phyloP scores from a whole-genome alignment of 92 coral and sea anemone species.

The Palythoa heliodiscus region DNA sequence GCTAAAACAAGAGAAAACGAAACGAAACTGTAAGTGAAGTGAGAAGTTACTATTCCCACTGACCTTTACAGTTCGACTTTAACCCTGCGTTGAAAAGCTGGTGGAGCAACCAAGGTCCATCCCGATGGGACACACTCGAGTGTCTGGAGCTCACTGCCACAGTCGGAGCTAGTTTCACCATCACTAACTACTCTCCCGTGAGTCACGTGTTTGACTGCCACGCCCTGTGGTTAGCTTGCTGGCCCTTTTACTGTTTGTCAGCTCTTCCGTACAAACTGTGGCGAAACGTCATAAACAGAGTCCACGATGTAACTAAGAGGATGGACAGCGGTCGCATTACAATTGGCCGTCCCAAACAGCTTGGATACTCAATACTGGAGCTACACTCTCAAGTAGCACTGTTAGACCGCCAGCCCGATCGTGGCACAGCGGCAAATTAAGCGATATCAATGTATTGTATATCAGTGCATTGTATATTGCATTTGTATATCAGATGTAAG shows the following conservation, averaged over 20 bases:
- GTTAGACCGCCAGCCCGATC: constrained; percentile 45
- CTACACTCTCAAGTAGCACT: constrained; percentile 37
- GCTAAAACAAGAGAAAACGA: too few relatives aligned
- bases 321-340: constrained; percentile 56
- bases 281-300: constrained; percentile 66
- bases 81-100: constrained; percentile 83
- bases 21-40: too few relatives aligned
- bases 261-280: constrained; percentile 90
- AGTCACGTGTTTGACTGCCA: constrained; percentile 90
- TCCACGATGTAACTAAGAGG: constrained; percentile 61
- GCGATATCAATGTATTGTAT: neutral
- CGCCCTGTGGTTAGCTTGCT: constrained; percentile 86
- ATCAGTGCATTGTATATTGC: too few relatives aligned
- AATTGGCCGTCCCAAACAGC: constrained; percentile 50
- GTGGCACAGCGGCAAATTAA: neutral
- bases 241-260: constrained; percentile 79
- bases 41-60: too few relatives aligned
- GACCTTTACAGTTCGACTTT: constrained; percentile 68
- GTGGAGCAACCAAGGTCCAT: constrained; percentile 91
- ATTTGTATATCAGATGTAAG: too few relatives aligned
- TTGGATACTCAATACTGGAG: constrained; percentile 48
- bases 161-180: constrained; percentile 75
- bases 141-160: constrained; percentile 80
- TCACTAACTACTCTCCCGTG: constrained; percentile 71
- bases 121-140: constrained; percentile 78